Evolutionary conservation across 2,888 invertebrate species (phyloP).

Genomic region (Esperia sulphurella): DNA sequence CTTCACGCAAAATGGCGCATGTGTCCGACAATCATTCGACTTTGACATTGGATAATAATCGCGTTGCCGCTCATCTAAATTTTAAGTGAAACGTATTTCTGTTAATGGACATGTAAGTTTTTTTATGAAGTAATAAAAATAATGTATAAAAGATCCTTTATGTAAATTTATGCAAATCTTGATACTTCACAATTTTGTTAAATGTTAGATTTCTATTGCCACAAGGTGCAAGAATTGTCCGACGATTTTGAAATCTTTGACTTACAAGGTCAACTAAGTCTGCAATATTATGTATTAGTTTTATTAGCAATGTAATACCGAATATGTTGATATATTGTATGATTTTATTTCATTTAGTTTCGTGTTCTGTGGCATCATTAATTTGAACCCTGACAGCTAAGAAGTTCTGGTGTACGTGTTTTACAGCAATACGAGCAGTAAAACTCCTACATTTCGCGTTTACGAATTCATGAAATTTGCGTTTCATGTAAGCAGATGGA

Average conservation of each 20-base stretch:
- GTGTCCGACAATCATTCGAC: slow-evolving; percentile 33
- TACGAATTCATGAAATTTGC: slow-evolving; percentile 35
- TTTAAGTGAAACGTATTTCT: slow-evolving; percentile 1
- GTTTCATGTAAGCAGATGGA: slow-evolving; percentile 51
- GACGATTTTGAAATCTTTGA: too few species aligned
- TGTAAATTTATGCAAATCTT: not conserved
- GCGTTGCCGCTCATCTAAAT: slow-evolving; percentile 3
- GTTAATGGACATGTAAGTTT: not conserved
- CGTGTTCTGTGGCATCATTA: slow-evolving; percentile 23
- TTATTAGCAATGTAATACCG: not conserved
- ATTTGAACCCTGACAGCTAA: slow-evolving; percentile 23
- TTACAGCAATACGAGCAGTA: slow-evolving; percentile 31
- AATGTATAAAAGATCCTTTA: slow-evolving; percentile 1
- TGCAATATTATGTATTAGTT: too few species aligned
- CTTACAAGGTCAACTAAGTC: too few species aligned
- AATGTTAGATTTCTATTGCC: not conserved
- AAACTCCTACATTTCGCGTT: slow-evolving; percentile 39
- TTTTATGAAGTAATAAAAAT: not conserved
- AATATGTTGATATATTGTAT: slow-evolving; percentile 6
- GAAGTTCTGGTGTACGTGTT: slow-evolving; percentile 24
- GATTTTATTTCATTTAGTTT: slow-evolving; percentile 6
- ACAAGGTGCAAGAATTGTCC: too few species aligned
- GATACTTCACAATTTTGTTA: not conserved
- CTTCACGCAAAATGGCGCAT: slow-evolving; percentile 47
- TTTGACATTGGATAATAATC: slow-evolving; percentile 24